Evolutionary conservation across 2,113 vertebrate genomes (phyloP).

Genomic region (Perognathus longimembris): DNA sequence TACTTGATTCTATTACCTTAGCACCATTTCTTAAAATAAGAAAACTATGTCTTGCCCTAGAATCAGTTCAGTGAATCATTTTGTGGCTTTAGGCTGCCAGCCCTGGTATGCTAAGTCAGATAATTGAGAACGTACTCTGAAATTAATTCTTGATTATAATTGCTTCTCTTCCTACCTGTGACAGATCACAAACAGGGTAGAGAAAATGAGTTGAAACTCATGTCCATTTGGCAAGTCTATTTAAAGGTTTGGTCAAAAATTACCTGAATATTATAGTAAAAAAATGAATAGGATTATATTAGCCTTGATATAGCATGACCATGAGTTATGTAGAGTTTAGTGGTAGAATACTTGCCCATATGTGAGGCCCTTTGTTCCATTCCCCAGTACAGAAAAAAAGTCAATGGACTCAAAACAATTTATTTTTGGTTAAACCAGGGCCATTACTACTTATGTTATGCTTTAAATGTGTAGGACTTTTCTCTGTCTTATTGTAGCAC

Average conservation of each 20-base stretch:
- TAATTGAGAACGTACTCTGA: constrained; percentile 48
- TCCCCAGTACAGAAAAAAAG: background rate
- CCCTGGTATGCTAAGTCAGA: background rate
- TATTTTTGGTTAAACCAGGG: constrained; percentile 47
- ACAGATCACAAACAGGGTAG: background rate
- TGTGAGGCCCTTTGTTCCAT: background rate
- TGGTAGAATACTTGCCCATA: background rate
- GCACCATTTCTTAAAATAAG: constrained; percentile 57
- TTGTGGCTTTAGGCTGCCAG: constrained; percentile 16
- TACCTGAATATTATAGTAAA: constrained; percentile 27
- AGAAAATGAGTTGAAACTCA: constrained; percentile 2
- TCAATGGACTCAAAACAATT: constrained; percentile 33
- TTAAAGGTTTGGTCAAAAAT: constrained; percentile 52
- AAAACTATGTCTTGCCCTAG: background rate
- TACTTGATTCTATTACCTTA: constrained; percentile 17
- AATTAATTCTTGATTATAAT: constrained; percentile 50
- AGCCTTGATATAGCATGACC: background rate
- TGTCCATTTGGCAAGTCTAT: constrained; percentile 12
- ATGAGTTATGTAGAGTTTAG: constrained; percentile 13
- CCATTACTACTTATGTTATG: background rate
- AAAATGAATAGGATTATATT: constrained; percentile 52
- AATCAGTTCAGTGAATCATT: constrained; percentile 33
- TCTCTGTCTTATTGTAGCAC: constrained; percentile 6
- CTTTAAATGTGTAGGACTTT: constrained; percentile 24
- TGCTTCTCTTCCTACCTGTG: constrained; percentile 28